These are phyloP conservation scores for Oncorhynchus keta DNA, from an alignment of 2,113 vertebrate species.

Conservation along the genomic window DNA sequence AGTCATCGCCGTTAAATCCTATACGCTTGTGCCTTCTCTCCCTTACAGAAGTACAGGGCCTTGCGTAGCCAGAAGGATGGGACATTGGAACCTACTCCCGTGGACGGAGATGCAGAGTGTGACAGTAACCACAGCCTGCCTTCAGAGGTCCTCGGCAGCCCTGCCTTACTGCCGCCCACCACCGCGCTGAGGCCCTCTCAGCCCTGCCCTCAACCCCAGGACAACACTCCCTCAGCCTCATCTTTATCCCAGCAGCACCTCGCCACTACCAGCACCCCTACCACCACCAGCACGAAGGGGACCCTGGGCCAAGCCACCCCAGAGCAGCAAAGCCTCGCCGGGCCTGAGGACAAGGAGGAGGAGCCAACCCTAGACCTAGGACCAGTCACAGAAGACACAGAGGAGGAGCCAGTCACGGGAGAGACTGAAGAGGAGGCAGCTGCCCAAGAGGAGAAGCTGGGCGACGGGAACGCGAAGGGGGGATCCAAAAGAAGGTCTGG, in stretches of 20 bases:
- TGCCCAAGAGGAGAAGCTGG: conserved; percentile 39
- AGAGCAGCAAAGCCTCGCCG: conserved; percentile 21
- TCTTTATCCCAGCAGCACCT: background rate
- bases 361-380: background rate
- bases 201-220: background rate
- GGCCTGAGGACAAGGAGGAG: conserved; percentile 19
- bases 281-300: background rate
- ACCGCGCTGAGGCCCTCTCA: conserved; percentile 1
- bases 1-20: background rate
- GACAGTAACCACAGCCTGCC: conserved; percentile 19
- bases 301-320: background rate
- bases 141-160: background rate
- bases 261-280: conserved; percentile 4
- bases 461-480: conserved; percentile 41
- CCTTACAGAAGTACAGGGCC: conserved; percentile 60
- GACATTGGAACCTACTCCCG: conserved; percentile 15
- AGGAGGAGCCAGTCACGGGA: background rate
- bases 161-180: conserved; percentile 22
- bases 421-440: background rate
- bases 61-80: conserved; percentile 45
- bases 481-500: conserved; percentile 60
- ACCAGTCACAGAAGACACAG: background rate
- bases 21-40: background rate
- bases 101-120: background rate
- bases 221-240: background rate